A percentile compares a stretch with the other conserved stretches of the same genome.
These are phyloP conservation scores for Chouioia cunea DNA, from an alignment of 2,888 invertebrate species.

Conservation along the genomic window DNA sequence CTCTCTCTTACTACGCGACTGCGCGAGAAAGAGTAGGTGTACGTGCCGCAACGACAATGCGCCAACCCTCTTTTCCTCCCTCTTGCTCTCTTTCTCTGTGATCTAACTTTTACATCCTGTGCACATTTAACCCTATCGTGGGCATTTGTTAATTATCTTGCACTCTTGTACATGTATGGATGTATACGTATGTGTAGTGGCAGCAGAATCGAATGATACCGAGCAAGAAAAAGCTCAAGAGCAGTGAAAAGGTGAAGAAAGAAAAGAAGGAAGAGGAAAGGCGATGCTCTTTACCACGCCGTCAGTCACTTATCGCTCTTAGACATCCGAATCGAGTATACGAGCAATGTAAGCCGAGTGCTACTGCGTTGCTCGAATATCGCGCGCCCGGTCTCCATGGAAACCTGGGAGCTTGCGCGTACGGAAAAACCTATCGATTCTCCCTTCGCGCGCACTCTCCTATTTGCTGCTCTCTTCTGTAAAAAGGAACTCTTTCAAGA, in stretches of 20 bases:
- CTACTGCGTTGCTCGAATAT: slow-evolving; percentile 39
- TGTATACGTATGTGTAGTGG: too few relatives aligned
- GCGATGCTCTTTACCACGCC: slow-evolving; percentile 60
- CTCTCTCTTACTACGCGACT: too few relatives aligned
- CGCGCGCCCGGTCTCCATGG: slow-evolving; percentile 66
- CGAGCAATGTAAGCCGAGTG: slow-evolving; percentile 48
- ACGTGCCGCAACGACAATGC: slow-evolving; percentile 40
- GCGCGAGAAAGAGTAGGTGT: slow-evolving; percentile 43
- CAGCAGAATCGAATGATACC: not conserved
- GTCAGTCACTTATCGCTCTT: slow-evolving; percentile 63
- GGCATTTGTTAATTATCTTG: too few relatives aligned
- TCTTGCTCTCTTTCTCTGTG: slow-evolving; percentile 21
- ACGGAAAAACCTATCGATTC: slow-evolving; percentile 69
- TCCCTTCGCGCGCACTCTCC: slow-evolving; percentile 62
- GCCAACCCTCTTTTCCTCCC: not conserved
- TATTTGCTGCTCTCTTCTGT: slow-evolving; percentile 36
- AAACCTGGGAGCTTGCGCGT: slow-evolving; percentile 55
- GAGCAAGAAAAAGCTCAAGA: not conserved
- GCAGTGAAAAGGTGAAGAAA: slow-evolving; percentile 8
- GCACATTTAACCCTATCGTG: too few relatives aligned
- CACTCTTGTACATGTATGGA: too few relatives aligned
- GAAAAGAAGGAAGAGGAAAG: slow-evolving; percentile 30
- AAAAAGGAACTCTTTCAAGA: slow-evolving; percentile 64
- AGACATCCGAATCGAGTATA: slow-evolving; percentile 58
- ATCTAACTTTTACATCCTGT: not conserved